A percentile compares a stretch with the other conserved stretches of the same genome.
Conservation (phyloP, 2,113 vertebrate genomes). For the Proterorhinus semilunaris region DNA sequence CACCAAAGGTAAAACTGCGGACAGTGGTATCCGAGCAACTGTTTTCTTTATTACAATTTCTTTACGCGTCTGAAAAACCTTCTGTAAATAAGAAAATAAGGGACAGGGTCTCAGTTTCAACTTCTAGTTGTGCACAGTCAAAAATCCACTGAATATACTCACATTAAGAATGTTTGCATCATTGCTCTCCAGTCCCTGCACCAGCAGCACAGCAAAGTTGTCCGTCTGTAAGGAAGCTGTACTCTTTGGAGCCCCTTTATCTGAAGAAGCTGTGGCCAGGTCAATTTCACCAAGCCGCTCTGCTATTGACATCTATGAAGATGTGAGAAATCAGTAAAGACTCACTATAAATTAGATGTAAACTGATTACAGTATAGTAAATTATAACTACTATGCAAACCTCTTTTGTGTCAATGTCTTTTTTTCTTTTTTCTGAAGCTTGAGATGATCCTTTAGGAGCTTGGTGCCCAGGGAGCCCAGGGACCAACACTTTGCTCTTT, state of each 20-base stretch:
- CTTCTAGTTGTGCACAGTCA: neutral
- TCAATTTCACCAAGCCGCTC: slow-evolving; percentile 89
- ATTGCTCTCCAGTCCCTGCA: slow-evolving; percentile 94
- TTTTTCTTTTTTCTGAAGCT: slow-evolving; percentile 84
- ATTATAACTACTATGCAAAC: slow-evolving; percentile 57
- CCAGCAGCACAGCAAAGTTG: slow-evolving; percentile 87
- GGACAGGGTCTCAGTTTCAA: neutral
- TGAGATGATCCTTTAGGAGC: slow-evolving; percentile 71
- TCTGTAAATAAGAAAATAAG: slow-evolving; percentile 71
- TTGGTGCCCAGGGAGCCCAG: slow-evolving; percentile 94
- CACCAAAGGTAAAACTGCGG: slow-evolving; percentile 88
- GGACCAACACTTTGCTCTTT: slow-evolving; percentile 86
- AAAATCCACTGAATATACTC: slow-evolving; percentile 55
- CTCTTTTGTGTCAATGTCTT: slow-evolving; percentile 77
- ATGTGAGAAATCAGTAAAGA: neutral
- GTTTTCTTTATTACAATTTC: slow-evolving; percentile 89
- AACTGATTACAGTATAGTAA: neutral
- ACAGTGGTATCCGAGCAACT: slow-evolving; percentile 87
- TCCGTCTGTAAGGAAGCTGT: slow-evolving; percentile 84
- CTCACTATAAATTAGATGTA: neutral
- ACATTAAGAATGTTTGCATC: slow-evolving; percentile 89
- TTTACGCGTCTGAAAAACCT: slow-evolving; percentile 91
- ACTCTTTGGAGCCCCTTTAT: slow-evolving; percentile 74
- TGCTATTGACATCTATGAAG: slow-evolving; percentile 85
- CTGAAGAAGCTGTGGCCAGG: slow-evolving; percentile 63